Percentiles rank a stretch among this genome's conserved stretches.
Evolutionary conservation across 2,797 vertebrate genomes (phyloP).

Genomic region (Sphenodon punctatus): DNA sequence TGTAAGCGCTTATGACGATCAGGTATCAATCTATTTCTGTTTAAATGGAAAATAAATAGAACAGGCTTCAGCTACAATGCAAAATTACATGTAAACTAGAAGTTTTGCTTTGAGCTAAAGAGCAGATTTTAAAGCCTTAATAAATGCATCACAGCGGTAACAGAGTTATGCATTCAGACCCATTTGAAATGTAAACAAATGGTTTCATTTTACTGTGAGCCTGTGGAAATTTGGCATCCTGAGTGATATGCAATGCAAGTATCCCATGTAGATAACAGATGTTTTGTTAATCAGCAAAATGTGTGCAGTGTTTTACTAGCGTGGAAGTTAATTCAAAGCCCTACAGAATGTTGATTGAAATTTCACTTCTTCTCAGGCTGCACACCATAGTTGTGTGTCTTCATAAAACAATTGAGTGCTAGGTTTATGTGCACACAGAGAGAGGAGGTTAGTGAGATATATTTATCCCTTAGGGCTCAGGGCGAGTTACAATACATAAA

Average conservation of each 20-base stretch:
- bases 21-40: neutral
- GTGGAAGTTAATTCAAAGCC: no score
- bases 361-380: no score
- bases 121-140: neutral
- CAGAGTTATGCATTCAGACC: neutral
- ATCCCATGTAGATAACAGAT: neutral
- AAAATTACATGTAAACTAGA: neutral
- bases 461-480: no score
- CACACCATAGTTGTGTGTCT: no score
- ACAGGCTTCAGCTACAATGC: neutral
- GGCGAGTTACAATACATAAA: no score
- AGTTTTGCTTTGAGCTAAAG: neutral
- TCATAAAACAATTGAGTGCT: no score
- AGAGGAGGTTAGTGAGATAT: no score
- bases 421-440: no score
- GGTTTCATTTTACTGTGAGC: fast-evolving
- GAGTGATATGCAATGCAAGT: neutral
- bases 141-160: neutral
- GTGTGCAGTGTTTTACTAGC: no score
- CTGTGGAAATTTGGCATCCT: neutral
- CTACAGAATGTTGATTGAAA: no score
- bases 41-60: fast-evolving
- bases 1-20: no score
- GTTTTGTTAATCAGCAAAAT: neutral
- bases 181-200: neutral